phyloP scores from a whole-genome alignment of 2,888 invertebrate genomes.

The Plebejus argus region DNA sequence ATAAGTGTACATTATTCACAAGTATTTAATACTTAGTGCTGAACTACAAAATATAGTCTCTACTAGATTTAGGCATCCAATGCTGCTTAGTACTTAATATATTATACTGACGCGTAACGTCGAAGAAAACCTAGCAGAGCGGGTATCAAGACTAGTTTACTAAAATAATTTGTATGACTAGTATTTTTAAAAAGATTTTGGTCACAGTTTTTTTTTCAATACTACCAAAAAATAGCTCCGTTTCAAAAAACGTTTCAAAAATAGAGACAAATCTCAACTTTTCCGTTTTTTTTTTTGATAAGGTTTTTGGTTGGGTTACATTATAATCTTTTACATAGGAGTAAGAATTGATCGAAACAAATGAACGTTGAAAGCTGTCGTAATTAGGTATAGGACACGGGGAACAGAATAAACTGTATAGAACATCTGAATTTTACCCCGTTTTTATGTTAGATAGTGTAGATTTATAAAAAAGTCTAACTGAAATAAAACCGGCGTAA shows the following conservation, averaged over 20 bases:
- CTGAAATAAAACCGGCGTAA: background rate
- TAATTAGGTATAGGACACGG: background rate
- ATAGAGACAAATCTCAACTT: too few species aligned
- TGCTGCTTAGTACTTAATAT: background rate
- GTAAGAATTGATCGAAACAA: background rate
- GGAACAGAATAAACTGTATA: constrained; percentile 32
- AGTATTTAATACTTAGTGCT: background rate
- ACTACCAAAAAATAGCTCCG: too few species aligned
- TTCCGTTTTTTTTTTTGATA: background rate
- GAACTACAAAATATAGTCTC: background rate
- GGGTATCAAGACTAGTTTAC: constrained; percentile 1
- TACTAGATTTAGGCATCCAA: background rate
- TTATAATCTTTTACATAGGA: background rate
- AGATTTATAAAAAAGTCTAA: background rate
- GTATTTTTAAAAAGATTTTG: background rate
- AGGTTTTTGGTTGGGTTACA: background rate
- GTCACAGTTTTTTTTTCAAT: too few species aligned
- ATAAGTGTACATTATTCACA: constrained; percentile 11
- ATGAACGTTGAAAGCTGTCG: background rate
- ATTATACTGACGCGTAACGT: background rate
- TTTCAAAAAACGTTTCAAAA: too few species aligned
- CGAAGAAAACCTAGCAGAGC: constrained; percentile 6
- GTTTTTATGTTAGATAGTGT: background rate
- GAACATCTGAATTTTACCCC: constrained; percentile 37
- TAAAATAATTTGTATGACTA: background rate